Base-by-base conservation (phyloP, 2,797 vertebrate species). In the Novumbra hubbsi region DNA sequence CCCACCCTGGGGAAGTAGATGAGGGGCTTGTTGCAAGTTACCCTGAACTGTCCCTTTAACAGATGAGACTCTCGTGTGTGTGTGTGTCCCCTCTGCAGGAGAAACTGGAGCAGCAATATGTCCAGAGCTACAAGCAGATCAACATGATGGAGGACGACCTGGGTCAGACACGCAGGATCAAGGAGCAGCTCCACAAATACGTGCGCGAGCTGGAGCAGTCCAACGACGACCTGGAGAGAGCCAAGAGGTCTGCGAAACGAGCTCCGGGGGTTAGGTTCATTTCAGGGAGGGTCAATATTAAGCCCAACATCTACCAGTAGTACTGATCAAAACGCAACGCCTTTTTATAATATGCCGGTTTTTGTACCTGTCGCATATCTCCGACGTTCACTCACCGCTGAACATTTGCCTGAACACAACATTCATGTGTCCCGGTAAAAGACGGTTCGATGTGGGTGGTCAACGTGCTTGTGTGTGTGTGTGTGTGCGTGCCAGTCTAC, bases 51-150 rank as follows among this genome's bases (percentile, higher is more conserved):
- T 41, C 6, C 41, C 41, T 45, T 45, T 45, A 45, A 45, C 34
- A 3, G 3, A 38, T 38, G 34, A 38, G 34, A 38, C 34, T 8
- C 34, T n/a, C n/a, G n/a, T n/a, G n/a, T n/a, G n/a, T n/a, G n/a
- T 38, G 34, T 4, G 34, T 38, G 34, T 66, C 28, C 16, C 34
- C 15, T 63, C 79, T 84, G 66, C 83, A 98, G 97, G 97, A 98
- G 84, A 96, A 96, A 76, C 89, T 98, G 80, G 96, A 98, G 87
- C 95, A 95, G 78, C 96, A 98, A 28, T 96, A 96, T n/a, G 87
- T 95, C 16, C 96, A 98, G 89, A 98, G 95, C 91, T 98, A 98
- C 90, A 98, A 99, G 91, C 97, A 99, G 91, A 95, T 99, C 79
- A 97, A 96, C 0, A 70, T 96, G 81, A 85, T 99, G 90, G 97